These are phyloP conservation scores for Thaumetopoea pityocampa DNA, from an alignment of 1,140 invertebrate species.

Conservation along the genomic window DNA sequence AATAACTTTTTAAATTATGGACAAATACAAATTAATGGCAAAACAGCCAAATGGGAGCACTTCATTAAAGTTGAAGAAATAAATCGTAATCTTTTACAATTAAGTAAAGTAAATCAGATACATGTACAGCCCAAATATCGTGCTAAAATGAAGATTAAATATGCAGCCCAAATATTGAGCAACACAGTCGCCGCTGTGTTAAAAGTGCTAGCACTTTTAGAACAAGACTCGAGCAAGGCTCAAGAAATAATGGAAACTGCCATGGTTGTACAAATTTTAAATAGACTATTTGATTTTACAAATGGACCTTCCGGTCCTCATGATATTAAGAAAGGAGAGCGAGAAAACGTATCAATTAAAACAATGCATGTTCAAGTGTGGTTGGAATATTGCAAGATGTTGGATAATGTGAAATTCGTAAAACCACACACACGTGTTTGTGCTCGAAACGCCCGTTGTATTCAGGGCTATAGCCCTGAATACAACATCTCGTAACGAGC, in stretches of 20 bases:
- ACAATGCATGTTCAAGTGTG: slow-evolving; percentile 8
- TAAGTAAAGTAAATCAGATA: slow-evolving; percentile 14
- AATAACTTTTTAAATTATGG: slow-evolving; percentile 13
- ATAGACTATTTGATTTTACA: slow-evolving; percentile 21
- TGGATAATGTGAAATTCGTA: slow-evolving; percentile 7
- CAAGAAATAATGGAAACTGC: slow-evolving; percentile 22
- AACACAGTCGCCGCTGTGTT: slow-evolving; percentile 17
- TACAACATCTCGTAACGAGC: too few relatives aligned
- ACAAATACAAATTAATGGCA: slow-evolving; percentile 7
- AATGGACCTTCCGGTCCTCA: slow-evolving; percentile 18
- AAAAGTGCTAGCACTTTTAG: slow-evolving; percentile 12
- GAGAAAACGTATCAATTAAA: slow-evolving; percentile 23
- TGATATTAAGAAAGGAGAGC: slow-evolving; percentile 14
- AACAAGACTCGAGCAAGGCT: slow-evolving; percentile 1
- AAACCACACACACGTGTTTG: slow-evolving; percentile 7
- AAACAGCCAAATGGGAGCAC: slow-evolving; percentile 17
- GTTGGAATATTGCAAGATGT: slow-evolving; percentile 7
- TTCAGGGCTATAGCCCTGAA: slow-evolving; percentile 19
- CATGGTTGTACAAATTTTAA: slow-evolving; percentile 14
- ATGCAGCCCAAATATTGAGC: slow-evolving; percentile 22
- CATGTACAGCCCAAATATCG: slow-evolving; percentile 15
- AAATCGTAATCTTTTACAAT: slow-evolving; percentile 17
- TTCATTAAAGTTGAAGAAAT: slow-evolving; percentile 15
- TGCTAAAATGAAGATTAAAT: slow-evolving; percentile 25
- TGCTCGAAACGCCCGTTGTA: slow-evolving; percentile 17